Percentiles rank a stretch among this genome's conserved stretches.
These are phyloP conservation scores for Sisyra nigra DNA, from an alignment of 2,888 invertebrate species.

Conservation along the genomic window DNA sequence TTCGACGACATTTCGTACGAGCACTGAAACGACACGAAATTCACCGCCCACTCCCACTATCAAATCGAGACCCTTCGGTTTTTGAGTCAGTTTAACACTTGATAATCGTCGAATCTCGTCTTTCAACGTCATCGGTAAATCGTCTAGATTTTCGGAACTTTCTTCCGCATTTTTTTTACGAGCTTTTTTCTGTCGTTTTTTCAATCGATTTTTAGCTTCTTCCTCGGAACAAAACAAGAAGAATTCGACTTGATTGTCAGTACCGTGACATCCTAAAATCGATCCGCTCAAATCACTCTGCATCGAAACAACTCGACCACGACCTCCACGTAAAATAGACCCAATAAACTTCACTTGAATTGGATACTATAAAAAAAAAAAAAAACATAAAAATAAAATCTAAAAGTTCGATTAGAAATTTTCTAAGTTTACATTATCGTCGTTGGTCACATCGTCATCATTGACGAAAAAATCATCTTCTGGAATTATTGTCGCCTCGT, in stretches of 20 bases:
- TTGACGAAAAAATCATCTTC: slow-evolving; percentile 37
- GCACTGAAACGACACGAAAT: slow-evolving; percentile 44
- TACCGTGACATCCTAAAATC: slow-evolving; percentile 69
- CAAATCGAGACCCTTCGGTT: slow-evolving; percentile 50
- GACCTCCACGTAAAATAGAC: slow-evolving; percentile 58
- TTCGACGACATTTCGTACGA: slow-evolving; percentile 62
- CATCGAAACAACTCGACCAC: slow-evolving; percentile 64
- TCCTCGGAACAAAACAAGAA: slow-evolving; percentile 65
- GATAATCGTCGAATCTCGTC: slow-evolving; percentile 60
- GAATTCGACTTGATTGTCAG: slow-evolving; percentile 64
- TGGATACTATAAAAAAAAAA: slow-evolving; percentile 34
- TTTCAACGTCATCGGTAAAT: slow-evolving; percentile 33
- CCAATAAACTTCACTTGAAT: slow-evolving; percentile 66
- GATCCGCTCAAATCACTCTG: slow-evolving; percentile 53
- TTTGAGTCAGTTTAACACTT: slow-evolving; percentile 45
- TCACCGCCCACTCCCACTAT: slow-evolving; percentile 55
- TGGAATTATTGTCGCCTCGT: slow-evolving; percentile 30
- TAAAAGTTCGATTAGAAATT: neutral
- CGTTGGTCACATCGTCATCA: slow-evolving; percentile 17
- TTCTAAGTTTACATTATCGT: slow-evolving; percentile 23
- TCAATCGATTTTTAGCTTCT: slow-evolving; percentile 49
- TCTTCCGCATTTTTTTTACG: slow-evolving; percentile 30
- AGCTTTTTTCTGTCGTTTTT: slow-evolving; percentile 65
- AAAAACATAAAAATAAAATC: too few species aligned
- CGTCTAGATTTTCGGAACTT: slow-evolving; percentile 7